A percentile compares a stretch with the other conserved stretches of the same genome.
phyloP scores from a whole-genome alignment of 64 coral and sea anemone species.

The Dendronephthya gigantea region DNA sequence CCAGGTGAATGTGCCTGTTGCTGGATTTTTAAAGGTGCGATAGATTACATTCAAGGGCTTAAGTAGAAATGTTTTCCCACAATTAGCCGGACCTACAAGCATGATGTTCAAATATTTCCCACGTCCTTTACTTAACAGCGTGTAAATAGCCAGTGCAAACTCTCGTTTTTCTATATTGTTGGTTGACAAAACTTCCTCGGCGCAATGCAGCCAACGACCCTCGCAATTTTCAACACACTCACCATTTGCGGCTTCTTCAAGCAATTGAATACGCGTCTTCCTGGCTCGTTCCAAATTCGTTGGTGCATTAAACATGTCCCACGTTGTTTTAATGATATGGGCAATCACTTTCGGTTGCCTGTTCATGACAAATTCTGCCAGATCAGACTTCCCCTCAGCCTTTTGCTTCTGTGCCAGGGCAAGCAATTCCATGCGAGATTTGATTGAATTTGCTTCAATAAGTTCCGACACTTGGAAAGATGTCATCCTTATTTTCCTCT shows the following conservation, averaged over 20 bases:
- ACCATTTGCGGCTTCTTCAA: neutral
- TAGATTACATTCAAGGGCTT: constrained; percentile 32
- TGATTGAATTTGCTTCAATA: constrained; percentile 35
- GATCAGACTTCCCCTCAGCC: constrained; percentile 11
- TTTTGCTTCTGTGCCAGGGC: constrained; percentile 26
- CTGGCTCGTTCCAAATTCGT: neutral
- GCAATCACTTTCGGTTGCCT: neutral
- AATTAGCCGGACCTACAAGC: constrained; percentile 25
- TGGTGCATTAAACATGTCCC: constrained; percentile 15
- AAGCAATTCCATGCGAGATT: constrained; percentile 39
- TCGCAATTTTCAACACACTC: neutral
- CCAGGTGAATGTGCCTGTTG: constrained; percentile 27
- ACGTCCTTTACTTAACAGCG: neutral
- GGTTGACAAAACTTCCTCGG: neutral
- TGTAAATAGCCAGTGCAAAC: neutral
- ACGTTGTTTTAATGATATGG: constrained; percentile 26
- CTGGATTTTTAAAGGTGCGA: constrained; percentile 25
- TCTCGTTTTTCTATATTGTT: neutral
- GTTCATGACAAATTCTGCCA: constrained; percentile 11
- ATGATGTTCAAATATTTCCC: constrained; percentile 41
- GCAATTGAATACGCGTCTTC: neutral
- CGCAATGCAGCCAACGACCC: constrained; percentile 2
- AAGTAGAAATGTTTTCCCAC: constrained; percentile 20
- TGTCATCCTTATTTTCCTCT: constrained; percentile 12
- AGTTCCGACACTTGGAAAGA: constrained; percentile 37